These are phyloP conservation scores for Capitulum mitella DNA, from an alignment of 2,888 invertebrate genomes.

Conservation along the genomic window DNA sequence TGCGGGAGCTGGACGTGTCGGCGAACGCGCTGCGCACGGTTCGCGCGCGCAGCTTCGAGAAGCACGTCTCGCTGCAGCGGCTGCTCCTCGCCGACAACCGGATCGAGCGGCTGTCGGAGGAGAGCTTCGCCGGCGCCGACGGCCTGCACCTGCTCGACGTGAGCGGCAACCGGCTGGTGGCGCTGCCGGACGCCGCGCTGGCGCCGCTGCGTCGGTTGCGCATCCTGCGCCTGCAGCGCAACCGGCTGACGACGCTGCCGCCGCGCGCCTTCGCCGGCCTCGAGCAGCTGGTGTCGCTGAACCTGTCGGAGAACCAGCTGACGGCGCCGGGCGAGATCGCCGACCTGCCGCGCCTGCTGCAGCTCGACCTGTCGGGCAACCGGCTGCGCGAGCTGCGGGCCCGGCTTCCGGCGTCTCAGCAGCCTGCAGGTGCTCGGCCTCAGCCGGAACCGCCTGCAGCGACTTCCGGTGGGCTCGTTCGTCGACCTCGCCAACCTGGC, in stretches of 20 bases:
- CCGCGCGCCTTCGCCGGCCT: neutral
- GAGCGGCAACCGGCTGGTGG: slow-evolving; percentile 72
- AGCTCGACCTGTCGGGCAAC: slow-evolving; percentile 79
- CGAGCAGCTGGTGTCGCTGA: neutral
- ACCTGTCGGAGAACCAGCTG: slow-evolving; percentile 33
- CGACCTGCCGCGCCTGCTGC: slow-evolving; percentile 64
- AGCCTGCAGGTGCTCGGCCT: slow-evolving; percentile 51
- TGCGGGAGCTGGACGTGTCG: slow-evolving; percentile 9
- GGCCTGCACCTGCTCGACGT: slow-evolving; percentile 73
- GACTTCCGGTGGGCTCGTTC: slow-evolving; percentile 32
- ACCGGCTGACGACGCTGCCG: neutral
- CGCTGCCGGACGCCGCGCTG: slow-evolving; percentile 62
- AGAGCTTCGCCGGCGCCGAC: slow-evolving; percentile 71
- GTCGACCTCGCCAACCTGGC: slow-evolving; percentile 33
- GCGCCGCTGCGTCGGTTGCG: slow-evolving; percentile 63
- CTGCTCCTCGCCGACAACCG: slow-evolving; percentile 64
- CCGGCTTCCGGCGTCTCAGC: slow-evolving; percentile 65
- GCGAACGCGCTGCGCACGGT: neutral
- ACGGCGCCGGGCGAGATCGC: slow-evolving; percentile 64
- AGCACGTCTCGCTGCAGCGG: neutral
- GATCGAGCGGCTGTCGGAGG: slow-evolving; percentile 68
- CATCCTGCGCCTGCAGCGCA: neutral
- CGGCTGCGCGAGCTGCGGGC: slow-evolving; percentile 68
- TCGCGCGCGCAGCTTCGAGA: neutral
- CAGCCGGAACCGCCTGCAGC: slow-evolving; percentile 33